phyloP scores from a whole-genome alignment of 2,797 vertebrate genomes.

The Chaunax sp. region DNA sequence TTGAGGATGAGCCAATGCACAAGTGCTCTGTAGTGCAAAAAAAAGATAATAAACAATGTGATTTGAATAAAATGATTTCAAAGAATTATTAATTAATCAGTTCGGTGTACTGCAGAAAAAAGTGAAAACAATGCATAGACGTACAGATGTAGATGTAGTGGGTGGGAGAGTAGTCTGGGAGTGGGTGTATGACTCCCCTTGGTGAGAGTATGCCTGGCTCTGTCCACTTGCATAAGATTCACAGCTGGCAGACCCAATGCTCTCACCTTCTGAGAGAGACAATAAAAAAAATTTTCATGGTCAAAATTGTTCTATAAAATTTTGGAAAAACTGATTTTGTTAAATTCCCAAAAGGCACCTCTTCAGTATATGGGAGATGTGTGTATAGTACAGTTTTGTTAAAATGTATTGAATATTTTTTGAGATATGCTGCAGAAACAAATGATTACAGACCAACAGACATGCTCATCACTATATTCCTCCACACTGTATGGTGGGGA shows the following conservation, averaged over 20 bases:
- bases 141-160: constrained; percentile 73
- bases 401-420: too few relatives aligned
- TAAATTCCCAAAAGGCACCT: too few relatives aligned
- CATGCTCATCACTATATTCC: too few relatives aligned
- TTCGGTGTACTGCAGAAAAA: background rate
- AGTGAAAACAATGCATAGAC: constrained; percentile 43
- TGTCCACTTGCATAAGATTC: constrained; percentile 82
- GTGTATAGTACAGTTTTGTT: too few relatives aligned
- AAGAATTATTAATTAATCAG: background rate
- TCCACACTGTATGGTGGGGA: too few relatives aligned
- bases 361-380: too few relatives aligned
- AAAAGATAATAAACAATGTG: constrained; percentile 10
- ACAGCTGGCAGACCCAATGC: constrained; percentile 77
- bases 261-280: constrained; percentile 70
- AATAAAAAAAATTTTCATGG: background rate
- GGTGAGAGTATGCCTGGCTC: constrained; percentile 80
- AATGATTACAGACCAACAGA: too few relatives aligned
- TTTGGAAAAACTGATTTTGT: too few relatives aligned
- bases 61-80: constrained; percentile 6
- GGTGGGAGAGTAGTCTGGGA: constrained; percentile 68
- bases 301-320: too few relatives aligned
- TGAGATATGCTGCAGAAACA: too few relatives aligned
- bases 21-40: constrained; percentile 67
- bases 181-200: constrained; percentile 79
- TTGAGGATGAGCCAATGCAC: constrained; percentile 69